A percentile compares a stretch with the other conserved stretches of the same genome.
Conservation (phyloP, 2,888 invertebrate genomes). For the Incurvaria masculella region DNA sequence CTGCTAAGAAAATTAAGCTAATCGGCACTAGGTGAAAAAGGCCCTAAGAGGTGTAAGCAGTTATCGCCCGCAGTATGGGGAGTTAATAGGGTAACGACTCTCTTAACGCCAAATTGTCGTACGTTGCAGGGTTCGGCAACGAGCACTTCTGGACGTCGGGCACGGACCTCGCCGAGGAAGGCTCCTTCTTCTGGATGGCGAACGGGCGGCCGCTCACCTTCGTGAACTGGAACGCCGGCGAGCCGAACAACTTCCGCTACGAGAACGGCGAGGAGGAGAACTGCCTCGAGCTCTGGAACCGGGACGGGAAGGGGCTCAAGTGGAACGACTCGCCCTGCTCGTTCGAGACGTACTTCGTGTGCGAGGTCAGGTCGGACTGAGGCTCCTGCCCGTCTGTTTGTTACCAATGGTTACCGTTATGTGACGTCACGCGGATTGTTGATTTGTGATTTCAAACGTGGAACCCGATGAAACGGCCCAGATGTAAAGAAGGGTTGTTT, state of each 20-base stretch:
- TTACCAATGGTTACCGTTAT: neutral
- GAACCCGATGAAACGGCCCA: too few relatives aligned
- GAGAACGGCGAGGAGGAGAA: constrained; percentile 94
- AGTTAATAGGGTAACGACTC: too few relatives aligned
- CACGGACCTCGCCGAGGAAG: constrained; percentile 88
- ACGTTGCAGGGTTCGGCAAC: constrained; percentile 71
- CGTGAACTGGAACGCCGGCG: constrained; percentile 92
- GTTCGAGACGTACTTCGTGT: constrained; percentile 90
- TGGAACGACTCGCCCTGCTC: constrained; percentile 95
- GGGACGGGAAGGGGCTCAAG: constrained; percentile 87
- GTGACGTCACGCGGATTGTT: too few relatives aligned
- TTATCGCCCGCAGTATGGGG: too few relatives aligned
- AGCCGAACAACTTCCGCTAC: constrained; percentile 91
- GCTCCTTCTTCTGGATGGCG: constrained; percentile 92
- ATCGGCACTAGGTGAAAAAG: too few relatives aligned
- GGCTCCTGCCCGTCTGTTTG: constrained; percentile 7
- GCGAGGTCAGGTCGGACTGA: constrained; percentile 70
- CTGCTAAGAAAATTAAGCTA: too few relatives aligned
- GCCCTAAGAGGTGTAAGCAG: too few relatives aligned
- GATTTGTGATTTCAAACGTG: neutral
- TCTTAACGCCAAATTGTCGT: too few relatives aligned
- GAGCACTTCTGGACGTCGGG: constrained; percentile 95
- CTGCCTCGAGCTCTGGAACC: constrained; percentile 87
- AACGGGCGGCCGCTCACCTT: constrained; percentile 85
- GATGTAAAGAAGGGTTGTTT: too few relatives aligned